phyloP scores from a whole-genome alignment of 2,888 invertebrate species.

The Ethmia dodecea region DNA sequence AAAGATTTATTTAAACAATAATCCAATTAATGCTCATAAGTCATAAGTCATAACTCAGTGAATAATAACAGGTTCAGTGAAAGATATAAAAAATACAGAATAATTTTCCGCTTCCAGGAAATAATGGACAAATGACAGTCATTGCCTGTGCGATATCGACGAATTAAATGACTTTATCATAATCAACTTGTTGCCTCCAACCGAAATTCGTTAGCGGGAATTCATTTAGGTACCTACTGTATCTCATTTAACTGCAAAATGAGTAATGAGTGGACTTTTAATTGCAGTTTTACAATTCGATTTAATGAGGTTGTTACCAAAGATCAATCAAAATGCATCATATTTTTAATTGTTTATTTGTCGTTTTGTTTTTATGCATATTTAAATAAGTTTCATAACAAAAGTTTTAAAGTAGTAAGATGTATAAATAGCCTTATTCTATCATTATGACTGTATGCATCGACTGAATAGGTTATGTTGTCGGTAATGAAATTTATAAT shows the following conservation, averaged over 20 bases:
- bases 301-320: conserved; percentile 1
- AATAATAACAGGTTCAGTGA: too few relatives aligned
- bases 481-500: conserved; percentile 43
- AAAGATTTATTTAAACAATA: too few relatives aligned
- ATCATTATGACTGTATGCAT: conserved; percentile 61
- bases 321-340: conserved; percentile 13
- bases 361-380: conserved; percentile 73
- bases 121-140: conserved; percentile 5
- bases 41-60: too few relatives aligned
- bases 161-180: conserved; percentile 46
- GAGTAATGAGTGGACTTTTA: conserved; percentile 27
- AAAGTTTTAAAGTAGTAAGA: conserved; percentile 63
- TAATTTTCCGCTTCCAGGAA: too few relatives aligned
- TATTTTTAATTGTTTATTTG: conserved; percentile 64
- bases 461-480: conserved; percentile 49
- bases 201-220: conserved; percentile 38
- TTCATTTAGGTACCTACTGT: conserved; percentile 25
- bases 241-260: conserved; percentile 25
- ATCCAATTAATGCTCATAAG: too few relatives aligned
- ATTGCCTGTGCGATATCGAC: conserved; percentile 32
- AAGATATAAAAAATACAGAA: too few relatives aligned
- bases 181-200: conserved; percentile 52
- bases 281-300: conserved; percentile 22
- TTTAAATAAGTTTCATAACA: conserved; percentile 75
- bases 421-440: conserved; percentile 74